phyloP scores from a whole-genome alignment of 2,113 vertebrate species.

The Phylloscopus trochilus region DNA sequence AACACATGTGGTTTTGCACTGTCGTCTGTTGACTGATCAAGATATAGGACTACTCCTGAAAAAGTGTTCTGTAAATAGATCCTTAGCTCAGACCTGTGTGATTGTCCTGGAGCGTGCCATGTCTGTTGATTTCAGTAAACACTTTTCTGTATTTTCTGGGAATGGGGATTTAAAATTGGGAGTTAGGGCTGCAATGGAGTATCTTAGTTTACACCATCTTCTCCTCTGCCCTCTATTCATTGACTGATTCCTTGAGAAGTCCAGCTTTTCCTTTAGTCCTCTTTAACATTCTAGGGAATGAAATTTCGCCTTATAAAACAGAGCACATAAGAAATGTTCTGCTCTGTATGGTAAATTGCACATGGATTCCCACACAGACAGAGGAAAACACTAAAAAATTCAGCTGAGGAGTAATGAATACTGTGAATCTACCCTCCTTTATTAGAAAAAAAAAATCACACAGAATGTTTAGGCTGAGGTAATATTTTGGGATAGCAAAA shows the following conservation, averaged over 20 bases:
- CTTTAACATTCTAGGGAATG: neutral
- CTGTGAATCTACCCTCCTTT: neutral
- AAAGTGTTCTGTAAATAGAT: neutral
- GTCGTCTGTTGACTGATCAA: neutral
- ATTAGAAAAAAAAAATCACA: neutral
- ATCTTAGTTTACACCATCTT: neutral
- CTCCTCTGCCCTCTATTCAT: neutral
- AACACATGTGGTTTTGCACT: neutral
- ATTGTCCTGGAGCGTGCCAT: neutral
- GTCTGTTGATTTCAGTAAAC: neutral
- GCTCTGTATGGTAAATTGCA: neutral
- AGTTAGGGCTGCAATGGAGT: neutral
- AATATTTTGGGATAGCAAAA: neutral
- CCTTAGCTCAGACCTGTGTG: neutral
- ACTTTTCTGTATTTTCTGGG: neutral
- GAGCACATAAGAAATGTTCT: neutral
- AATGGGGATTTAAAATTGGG: neutral
- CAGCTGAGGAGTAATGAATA: neutral
- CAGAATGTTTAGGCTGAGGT: neutral
- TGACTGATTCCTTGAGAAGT: neutral
- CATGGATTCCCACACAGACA: neutral
- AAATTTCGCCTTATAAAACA: neutral
- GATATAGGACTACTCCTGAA: neutral
- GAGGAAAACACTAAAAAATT: neutral
- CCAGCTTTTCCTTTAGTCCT: neutral